These are phyloP conservation scores for Lates japonicus DNA, from an alignment of 2,797 vertebrate genomes.

Conservation along the genomic window DNA sequence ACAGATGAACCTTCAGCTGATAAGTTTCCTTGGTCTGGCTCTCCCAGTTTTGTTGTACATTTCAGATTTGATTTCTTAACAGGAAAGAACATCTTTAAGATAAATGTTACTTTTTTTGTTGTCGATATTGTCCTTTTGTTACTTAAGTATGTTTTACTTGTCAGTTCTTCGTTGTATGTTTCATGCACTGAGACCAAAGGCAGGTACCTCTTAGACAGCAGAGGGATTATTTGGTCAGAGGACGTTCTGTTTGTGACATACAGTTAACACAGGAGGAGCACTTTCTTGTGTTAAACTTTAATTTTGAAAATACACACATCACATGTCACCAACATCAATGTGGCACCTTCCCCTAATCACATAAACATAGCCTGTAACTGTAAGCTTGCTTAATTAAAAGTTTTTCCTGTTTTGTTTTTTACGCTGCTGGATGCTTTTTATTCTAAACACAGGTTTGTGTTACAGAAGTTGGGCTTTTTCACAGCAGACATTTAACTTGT, in stretches of 20 bases:
- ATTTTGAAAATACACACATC: conserved; percentile 57
- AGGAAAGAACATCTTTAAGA: conserved; percentile 51
- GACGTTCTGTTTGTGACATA: conserved; percentile 67
- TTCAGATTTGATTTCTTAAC: conserved; percentile 57
- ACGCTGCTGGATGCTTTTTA: conserved; percentile 54
- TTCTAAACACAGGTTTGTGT: conserved; percentile 23
- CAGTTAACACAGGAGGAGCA: conserved; percentile 47
- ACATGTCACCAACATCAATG: conserved; percentile 58
- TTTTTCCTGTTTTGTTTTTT: conserved; percentile 79
- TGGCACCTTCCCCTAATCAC: conserved; percentile 63
- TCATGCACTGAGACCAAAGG: conserved; percentile 80
- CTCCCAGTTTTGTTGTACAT: conserved; percentile 58
- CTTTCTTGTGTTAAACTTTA: conserved; percentile 52
- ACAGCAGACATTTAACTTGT: neutral
- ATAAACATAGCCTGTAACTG: conserved; percentile 73
- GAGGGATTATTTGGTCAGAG: conserved; percentile 63
- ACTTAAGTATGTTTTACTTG: conserved; percentile 52
- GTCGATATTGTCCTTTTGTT: conserved; percentile 42
- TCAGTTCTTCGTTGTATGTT: conserved; percentile 67
- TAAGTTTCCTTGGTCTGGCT: conserved; percentile 47
- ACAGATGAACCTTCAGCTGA: conserved; percentile 40
- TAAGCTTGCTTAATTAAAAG: conserved; percentile 83
- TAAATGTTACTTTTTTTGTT: conserved; percentile 29
- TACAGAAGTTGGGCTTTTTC: neutral
- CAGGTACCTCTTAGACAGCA: conserved; percentile 70